A percentile compares a stretch with the other conserved stretches of the same genome.
These are phyloP conservation scores for Thamnophis elegans DNA, from an alignment of 2,797 vertebrate genomes.

Conservation along the genomic window DNA sequence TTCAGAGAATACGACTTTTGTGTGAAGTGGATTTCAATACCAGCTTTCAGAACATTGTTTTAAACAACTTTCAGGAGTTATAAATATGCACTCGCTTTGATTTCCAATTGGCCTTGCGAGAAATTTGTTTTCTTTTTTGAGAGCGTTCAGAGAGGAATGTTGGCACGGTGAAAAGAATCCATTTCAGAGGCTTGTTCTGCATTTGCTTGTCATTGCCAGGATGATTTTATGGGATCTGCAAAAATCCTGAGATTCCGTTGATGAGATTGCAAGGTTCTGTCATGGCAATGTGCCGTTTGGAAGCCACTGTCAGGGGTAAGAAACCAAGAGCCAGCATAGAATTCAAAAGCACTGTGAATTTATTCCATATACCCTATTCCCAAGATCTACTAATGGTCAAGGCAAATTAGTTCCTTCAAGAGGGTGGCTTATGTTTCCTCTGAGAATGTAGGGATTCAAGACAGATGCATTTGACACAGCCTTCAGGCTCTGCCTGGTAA, in stretches of 20 bases:
- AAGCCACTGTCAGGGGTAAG: background rate
- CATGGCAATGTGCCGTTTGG: background rate
- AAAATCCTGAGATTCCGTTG: constrained; percentile 1
- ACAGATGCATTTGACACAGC: background rate
- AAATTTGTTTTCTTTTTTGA: constrained; percentile 57
- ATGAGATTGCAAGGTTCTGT: background rate
- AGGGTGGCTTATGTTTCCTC: background rate
- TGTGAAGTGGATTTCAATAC: constrained; percentile 66
- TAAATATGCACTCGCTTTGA: constrained; percentile 69
- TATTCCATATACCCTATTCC: background rate
- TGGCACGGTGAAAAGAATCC: constrained; percentile 52
- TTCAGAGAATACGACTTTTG: constrained; percentile 58
- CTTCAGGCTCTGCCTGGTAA: background rate
- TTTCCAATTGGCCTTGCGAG: constrained; percentile 67
- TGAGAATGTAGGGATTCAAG: background rate
- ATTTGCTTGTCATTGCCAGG: background rate
- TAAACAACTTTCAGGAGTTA: constrained; percentile 65
- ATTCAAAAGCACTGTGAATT: background rate
- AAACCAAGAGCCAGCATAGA: background rate
- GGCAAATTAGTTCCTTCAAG: background rate
- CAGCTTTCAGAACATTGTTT: constrained; percentile 68
- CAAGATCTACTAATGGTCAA: background rate
- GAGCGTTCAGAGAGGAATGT: constrained; percentile 2
- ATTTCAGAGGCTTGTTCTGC: background rate
- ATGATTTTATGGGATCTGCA: constrained; percentile 36